A percentile compares a stretch with the other conserved stretches of the same genome.
Conservation (phyloP, 2,888 invertebrate species). For the Celastrina argiolus region DNA sequence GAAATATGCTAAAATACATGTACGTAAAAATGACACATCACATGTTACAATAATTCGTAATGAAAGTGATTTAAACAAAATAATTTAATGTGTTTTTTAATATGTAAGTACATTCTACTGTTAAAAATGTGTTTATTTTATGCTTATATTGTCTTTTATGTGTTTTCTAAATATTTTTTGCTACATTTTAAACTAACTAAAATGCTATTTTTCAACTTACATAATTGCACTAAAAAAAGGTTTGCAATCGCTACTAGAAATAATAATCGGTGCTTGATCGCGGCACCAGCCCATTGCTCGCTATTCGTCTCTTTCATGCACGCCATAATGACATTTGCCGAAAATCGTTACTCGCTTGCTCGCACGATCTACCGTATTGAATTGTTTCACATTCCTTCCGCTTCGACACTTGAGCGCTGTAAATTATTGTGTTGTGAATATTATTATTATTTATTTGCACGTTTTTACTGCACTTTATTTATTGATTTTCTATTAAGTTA, state of each 20-base stretch:
- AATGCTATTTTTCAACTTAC: no score
- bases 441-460: not conserved
- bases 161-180: no score
- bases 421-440: no score
- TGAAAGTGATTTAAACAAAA: constrained; percentile 18
- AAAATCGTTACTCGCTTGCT: not conserved
- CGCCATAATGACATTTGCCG: not conserved
- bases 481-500: not conserved
- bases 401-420: no score
- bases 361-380: no score
- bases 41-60: not conserved
- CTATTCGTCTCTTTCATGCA: not conserved
- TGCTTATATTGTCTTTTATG: no score
- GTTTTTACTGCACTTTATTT: not conserved
- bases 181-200: no score
- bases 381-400: no score
- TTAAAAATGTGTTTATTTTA: no score
- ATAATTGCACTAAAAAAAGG: no score
- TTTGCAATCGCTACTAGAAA: no score
- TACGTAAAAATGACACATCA: not conserved
- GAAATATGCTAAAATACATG: not conserved
- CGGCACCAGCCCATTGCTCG: not conserved
- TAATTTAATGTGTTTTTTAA: not conserved
- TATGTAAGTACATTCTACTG: no score
- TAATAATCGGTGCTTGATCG: not conserved